Conservation (phyloP, 2,113 vertebrate species). For the Rafetus swinhoei region DNA sequence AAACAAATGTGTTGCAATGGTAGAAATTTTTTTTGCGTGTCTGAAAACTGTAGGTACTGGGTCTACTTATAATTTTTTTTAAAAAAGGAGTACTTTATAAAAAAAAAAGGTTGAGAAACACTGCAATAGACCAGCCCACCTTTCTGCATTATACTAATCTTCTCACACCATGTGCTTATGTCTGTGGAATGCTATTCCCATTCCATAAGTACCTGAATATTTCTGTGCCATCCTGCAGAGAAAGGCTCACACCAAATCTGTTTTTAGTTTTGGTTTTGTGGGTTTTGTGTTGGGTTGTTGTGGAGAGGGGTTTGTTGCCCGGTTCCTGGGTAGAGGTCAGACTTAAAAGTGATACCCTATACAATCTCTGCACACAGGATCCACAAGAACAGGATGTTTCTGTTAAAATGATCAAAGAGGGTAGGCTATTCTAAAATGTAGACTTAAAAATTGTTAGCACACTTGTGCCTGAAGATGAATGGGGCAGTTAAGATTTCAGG, state of each 20-base stretch:
- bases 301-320: accelerated
- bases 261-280: background rate
- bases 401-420: background rate
- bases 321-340: background rate
- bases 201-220: background rate
- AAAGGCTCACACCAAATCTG: accelerated
- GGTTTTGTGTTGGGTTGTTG: background rate
- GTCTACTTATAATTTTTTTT: too few relatives aligned
- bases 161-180: background rate
- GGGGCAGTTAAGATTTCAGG: background rate
- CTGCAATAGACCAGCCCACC: background rate
- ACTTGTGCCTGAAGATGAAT: background rate
- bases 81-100: too few relatives aligned
- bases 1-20: too few relatives aligned
- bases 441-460: background rate
- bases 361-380: accelerated
- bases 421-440: background rate
- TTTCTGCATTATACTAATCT: background rate
- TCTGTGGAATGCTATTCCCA: background rate
- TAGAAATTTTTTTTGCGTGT: too few relatives aligned
- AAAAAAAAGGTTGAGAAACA: too few relatives aligned
- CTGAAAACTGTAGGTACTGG: too few relatives aligned
- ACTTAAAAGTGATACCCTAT: background rate
- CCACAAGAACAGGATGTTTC: background rate
- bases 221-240: background rate